Conservation (phyloP, 2,888 invertebrate species). For the Blastobasis adustella region DNA sequence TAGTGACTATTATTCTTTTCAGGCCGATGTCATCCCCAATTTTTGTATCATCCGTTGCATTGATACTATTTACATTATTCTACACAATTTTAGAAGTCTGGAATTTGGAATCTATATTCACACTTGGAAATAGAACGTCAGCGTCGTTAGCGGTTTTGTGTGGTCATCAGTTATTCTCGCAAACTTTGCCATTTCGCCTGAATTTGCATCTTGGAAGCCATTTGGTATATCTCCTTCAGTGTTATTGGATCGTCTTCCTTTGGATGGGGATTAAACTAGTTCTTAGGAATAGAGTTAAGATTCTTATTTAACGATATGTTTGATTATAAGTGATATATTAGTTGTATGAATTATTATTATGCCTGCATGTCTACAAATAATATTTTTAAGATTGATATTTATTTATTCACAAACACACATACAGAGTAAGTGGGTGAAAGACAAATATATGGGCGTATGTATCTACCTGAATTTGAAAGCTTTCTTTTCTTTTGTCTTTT, state of each 20-base stretch:
- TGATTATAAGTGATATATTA: no score
- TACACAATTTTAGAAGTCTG: conserved; percentile 4
- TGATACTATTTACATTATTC: background rate
- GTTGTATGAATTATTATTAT: no score
- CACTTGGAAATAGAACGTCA: background rate
- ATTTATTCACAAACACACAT: no score
- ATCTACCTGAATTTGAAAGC: no score
- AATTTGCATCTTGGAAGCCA: conserved; percentile 4
- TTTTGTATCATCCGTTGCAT: background rate
- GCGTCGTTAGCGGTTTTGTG: conserved; percentile 3
- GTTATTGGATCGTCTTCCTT: conserved; percentile 8
- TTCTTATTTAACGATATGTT: conserved; percentile 1
- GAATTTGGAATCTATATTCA: background rate
- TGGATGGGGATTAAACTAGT: conserved; percentile 8
- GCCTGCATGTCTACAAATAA: no score
- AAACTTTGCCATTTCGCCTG: conserved; percentile 9
- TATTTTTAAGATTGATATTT: no score
- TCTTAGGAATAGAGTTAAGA: conserved; percentile 2
- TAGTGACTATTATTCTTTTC: conserved; percentile 1
- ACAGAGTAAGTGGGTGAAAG: no score
- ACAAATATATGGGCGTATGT: no score
- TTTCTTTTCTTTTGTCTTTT: no score
- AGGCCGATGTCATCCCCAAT: conserved; percentile 13
- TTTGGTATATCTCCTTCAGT: conserved; percentile 7
- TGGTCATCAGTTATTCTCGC: conserved; percentile 12